Base-by-base conservation (phyloP, 30 jellyfish, hydroid and myxozoan genomes). In the Sanderia malayensis region DNA sequence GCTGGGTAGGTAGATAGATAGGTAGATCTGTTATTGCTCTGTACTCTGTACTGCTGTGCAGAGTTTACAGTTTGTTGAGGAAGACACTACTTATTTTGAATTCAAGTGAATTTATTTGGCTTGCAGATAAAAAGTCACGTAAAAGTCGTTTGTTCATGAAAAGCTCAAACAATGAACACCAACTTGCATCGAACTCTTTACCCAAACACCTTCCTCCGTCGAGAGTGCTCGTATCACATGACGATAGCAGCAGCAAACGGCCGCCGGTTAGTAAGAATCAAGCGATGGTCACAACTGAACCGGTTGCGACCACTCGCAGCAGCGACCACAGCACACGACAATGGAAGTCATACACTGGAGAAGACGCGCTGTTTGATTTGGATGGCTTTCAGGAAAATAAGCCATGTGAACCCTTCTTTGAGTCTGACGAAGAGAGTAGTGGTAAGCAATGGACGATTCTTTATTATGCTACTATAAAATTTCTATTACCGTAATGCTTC, bases 381-480 rank as follows among this genome's bases (percentile, higher is more conserved):
- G 98, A 92, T 60, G 98, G 98, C 45, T 92, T 92, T 65, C 96
- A 83, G 22, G 96, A 92, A 19, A 78, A 32, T 62, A 71, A 71
- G 52, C 45, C 46, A 52, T 78, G 89, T 74, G 96, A 92, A 61
- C 96, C 98, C 41, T 92, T 92, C 52, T 83, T 73, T 64, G 98
- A 92, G 59, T 92, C 98, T 0, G 98, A 92, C 41, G 98, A 92
- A 27, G 98, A 92, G 44, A 85, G 96, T 52, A 84, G 98, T 73
- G 96, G 98, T 90, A 58, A 8, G 89, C 55, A 4, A 27, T 29
- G 1, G n/a, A n/a, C n/a, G n/a, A n/a, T n/a, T n/a, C n/a, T n/a
- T n/a, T n/a, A n/a, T n/a, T n/a, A n/a, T n/a, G n/a, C n/a, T n/a
- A n/a, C n/a, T n/a, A n/a, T n/a, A n/a, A n/a, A n/a, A n/a, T n/a